Conservation (phyloP, 2,888 invertebrate species). For the Dermolepida albohirtum region DNA sequence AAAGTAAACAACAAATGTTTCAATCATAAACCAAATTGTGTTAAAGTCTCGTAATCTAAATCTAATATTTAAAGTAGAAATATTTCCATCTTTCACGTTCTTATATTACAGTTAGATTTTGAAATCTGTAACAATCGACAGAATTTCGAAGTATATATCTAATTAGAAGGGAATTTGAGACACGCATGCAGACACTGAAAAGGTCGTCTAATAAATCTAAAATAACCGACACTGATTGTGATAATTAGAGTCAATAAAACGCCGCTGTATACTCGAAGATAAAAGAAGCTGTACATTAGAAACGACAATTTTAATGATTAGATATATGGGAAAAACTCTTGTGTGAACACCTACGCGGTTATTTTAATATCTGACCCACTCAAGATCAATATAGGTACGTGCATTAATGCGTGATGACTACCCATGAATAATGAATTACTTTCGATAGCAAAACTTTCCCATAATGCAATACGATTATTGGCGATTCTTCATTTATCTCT, state of each 20-base stretch:
- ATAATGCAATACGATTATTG: conserved; percentile 11
- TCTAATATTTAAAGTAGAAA: too few relatives aligned
- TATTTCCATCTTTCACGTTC: too few relatives aligned
- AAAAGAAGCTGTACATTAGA: conserved; percentile 2
- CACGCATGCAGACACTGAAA: background rate
- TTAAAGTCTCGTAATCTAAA: too few relatives aligned
- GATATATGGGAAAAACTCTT: conserved; percentile 18
- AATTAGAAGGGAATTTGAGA: conserved; percentile 9
- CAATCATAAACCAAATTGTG: too few relatives aligned
- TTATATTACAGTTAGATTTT: too few relatives aligned
- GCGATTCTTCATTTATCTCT: conserved; percentile 20
- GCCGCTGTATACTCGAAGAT: background rate
- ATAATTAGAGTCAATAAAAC: conserved; percentile 14
- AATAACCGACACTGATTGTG: conserved; percentile 11
- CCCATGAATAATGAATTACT: background rate
- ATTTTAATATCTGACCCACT: background rate
- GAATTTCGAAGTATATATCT: conserved; percentile 2
- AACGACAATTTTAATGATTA: conserved; percentile 16
- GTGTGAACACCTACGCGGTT: conserved; percentile 11
- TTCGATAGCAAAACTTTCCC: conserved; percentile 3
- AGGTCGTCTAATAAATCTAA: conserved; percentile 20
- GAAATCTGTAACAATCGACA: background rate
- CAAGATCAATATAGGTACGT: background rate
- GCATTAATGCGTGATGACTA: too few relatives aligned
- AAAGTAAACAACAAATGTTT: too few relatives aligned